Evolutionary conservation across 1,140 invertebrate species (phyloP).

Genomic region (Drosophila nigrodunni): DNA sequence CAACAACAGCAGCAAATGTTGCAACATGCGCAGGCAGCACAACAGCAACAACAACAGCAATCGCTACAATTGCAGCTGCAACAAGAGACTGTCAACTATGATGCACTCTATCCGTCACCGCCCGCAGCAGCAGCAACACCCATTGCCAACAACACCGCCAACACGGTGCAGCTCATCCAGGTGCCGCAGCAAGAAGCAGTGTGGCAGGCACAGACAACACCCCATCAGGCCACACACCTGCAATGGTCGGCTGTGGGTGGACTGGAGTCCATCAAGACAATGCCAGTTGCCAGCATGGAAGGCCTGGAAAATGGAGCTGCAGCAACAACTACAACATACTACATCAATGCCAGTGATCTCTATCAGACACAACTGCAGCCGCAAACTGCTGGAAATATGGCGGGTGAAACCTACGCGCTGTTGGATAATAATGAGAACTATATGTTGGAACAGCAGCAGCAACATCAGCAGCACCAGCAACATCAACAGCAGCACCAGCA

Average conservation of each 20-base stretch:
- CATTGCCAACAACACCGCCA: background rate
- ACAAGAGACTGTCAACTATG: slow-evolving; percentile 22
- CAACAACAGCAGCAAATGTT: slow-evolving; percentile 26
- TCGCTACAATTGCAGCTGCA: slow-evolving; percentile 46
- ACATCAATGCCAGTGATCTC: slow-evolving; percentile 72
- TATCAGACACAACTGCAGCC: slow-evolving; percentile 58
- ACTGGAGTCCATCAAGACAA: slow-evolving; percentile 60
- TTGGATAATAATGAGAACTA: slow-evolving; percentile 72
- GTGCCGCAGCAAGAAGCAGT: slow-evolving; percentile 32
- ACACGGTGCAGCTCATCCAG: slow-evolving; percentile 33
- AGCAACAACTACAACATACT: slow-evolving; percentile 71
- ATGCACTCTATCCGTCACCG: slow-evolving; percentile 13
- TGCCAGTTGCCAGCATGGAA: slow-evolving; percentile 37
- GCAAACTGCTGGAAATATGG: background rate
- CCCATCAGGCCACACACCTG: slow-evolving; percentile 41
- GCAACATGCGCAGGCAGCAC: slow-evolving; percentile 1
- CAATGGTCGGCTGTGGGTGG: slow-evolving; percentile 72
- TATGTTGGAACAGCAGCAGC: slow-evolving; percentile 53
- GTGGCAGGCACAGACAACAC: slow-evolving; percentile 27
- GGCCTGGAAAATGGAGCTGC: slow-evolving; percentile 10
- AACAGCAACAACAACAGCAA: slow-evolving; percentile 43
- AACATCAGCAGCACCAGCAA: slow-evolving; percentile 33
- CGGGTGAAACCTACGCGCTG: slow-evolving; percentile 49
- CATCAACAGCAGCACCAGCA: slow-evolving; percentile 43
- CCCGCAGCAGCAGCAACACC: slow-evolving; percentile 5